A percentile compares a stretch with the other conserved stretches of the same genome.
Conservation (phyloP, 1,140 invertebrate genomes). For the Lepidotrigona ventralis region DNA sequence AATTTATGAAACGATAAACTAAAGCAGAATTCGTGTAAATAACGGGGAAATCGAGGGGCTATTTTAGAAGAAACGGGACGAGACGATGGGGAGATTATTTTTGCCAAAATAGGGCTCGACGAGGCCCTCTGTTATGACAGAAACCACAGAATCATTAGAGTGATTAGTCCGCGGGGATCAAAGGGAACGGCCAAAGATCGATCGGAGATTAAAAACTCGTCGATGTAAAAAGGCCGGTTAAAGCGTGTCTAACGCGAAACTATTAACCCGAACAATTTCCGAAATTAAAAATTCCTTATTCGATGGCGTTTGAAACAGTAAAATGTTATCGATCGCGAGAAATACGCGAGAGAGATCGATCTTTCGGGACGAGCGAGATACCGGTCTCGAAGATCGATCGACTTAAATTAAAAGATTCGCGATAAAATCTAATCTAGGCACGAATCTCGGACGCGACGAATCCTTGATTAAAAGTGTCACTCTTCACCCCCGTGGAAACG, state of each 20-base stretch:
- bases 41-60: too few species aligned
- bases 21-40: background rate
- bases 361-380: background rate
- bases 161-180: background rate
- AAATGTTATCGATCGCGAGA: background rate
- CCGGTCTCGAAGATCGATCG: constrained; percentile 25
- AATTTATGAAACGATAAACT: background rate
- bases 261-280: constrained; percentile 32
- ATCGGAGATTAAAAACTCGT: constrained; percentile 10
- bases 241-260: constrained; percentile 35
- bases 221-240: constrained; percentile 18
- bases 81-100: background rate
- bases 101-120: background rate
- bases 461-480: constrained; percentile 28
- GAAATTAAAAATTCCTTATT: constrained; percentile 42
- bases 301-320: background rate
- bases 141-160: background rate
- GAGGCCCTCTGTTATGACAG: background rate
- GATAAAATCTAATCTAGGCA: constrained; percentile 31
- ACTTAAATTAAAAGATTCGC: constrained; percentile 35
- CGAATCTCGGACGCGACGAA: background rate
- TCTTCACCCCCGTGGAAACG: background rate
- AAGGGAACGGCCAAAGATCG: background rate
- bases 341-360: constrained; percentile 12
- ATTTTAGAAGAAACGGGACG: background rate